phyloP scores from a whole-genome alignment of 2,797 vertebrate genomes.

The Jordanella pulchra region DNA sequence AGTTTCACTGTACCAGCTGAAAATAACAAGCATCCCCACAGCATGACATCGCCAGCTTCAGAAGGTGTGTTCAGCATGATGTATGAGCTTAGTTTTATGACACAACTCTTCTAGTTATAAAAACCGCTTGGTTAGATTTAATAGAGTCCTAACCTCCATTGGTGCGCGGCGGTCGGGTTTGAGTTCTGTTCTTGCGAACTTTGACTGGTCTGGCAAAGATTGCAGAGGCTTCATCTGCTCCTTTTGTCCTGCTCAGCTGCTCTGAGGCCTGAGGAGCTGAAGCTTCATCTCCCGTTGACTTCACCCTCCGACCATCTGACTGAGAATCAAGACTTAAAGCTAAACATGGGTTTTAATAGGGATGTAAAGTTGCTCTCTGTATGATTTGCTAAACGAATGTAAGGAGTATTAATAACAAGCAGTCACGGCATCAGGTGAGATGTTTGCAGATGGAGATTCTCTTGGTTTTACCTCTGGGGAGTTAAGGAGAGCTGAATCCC shows the following conservation, averaged over 20 bases:
- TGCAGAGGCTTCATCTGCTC: conserved; percentile 59
- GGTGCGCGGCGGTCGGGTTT: conserved; percentile 36
- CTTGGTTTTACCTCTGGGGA: conserved; percentile 74
- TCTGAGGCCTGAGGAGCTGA: conserved; percentile 42
- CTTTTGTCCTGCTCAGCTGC: conserved; percentile 52
- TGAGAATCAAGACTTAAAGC: conserved; percentile 45
- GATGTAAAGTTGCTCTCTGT: background rate
- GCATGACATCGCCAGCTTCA: too few relatives aligned
- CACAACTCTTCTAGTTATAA: background rate
- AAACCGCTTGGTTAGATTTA: background rate
- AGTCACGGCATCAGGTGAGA: background rate
- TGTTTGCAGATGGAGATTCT: background rate
- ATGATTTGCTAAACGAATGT: background rate
- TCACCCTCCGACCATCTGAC: conserved; percentile 76
- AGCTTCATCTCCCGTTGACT: conserved; percentile 79
- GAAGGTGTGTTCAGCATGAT: too few relatives aligned
- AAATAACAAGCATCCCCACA: too few relatives aligned
- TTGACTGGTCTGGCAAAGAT: conserved; percentile 79
- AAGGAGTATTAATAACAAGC: background rate
- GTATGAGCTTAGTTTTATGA: too few relatives aligned
- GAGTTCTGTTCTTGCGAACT: conserved; percentile 61
- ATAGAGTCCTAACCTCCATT: conserved; percentile 54
- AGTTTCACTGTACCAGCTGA: too few relatives aligned
- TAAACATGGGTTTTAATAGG: background rate
- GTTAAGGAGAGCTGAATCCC: conserved; percentile 80